A percentile compares a stretch with the other conserved stretches of the same genome.
phyloP scores from a whole-genome alignment of 23 tunicate genomes.

The Styela clava region DNA sequence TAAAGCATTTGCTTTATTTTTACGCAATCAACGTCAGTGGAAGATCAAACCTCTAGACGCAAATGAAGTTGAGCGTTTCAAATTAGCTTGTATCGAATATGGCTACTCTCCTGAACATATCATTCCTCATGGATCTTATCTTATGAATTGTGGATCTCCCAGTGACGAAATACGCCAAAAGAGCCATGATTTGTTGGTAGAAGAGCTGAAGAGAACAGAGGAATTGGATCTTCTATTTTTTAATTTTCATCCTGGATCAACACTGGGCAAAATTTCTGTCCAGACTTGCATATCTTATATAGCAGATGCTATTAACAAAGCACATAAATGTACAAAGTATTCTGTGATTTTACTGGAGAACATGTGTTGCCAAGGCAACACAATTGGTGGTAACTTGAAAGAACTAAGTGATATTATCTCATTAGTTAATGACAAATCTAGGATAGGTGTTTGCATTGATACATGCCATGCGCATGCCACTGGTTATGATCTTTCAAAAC shows the following conservation, averaged over 20 bases:
- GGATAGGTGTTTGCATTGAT: slow-evolving; percentile 33
- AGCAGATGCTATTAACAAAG: slow-evolving; percentile 24
- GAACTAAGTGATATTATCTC: slow-evolving; percentile 16
- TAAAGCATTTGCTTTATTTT: slow-evolving; percentile 17
- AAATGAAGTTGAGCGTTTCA: neutral
- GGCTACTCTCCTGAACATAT: slow-evolving; percentile 10
- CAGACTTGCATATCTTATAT: slow-evolving; percentile 8
- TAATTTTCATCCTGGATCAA: slow-evolving; percentile 32
- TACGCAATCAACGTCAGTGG: slow-evolving; percentile 24
- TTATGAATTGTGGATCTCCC: slow-evolving; percentile 27
- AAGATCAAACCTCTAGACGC: slow-evolving; percentile 23
- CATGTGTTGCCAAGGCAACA: slow-evolving; percentile 35
- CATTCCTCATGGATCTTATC: slow-evolving; percentile 31
- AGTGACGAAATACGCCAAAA: slow-evolving; percentile 15
- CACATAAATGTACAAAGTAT: slow-evolving; percentile 20
- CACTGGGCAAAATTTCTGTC: slow-evolving; percentile 21
- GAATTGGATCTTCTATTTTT: slow-evolving; percentile 7
- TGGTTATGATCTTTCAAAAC: slow-evolving; percentile 13
- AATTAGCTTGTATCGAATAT: neutral
- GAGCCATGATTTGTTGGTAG: slow-evolving; percentile 12
- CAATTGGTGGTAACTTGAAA: slow-evolving; percentile 22
- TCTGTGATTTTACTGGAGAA: slow-evolving; percentile 18
- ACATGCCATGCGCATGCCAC: slow-evolving; percentile 32
- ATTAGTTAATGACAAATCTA: slow-evolving; percentile 6
- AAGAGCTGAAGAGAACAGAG: slow-evolving; percentile 20